Evolutionary conservation across 2,888 invertebrate genomes (phyloP), one percentile per base, ranked within the genome.

Genomic region (Cantharis rustica): DNA sequence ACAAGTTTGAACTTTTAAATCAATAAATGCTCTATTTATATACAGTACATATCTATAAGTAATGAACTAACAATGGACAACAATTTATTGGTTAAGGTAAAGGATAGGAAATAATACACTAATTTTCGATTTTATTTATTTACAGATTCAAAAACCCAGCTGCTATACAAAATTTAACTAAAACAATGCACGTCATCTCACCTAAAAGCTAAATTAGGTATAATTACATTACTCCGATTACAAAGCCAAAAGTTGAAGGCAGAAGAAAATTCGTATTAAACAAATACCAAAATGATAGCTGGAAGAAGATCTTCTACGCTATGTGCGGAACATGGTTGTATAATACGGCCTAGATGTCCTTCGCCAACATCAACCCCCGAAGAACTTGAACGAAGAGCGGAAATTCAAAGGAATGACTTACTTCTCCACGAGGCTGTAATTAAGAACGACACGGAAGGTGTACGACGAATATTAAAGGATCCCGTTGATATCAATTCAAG

Each of bases 351-450:
- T 13, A 81, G 81, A 10, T 84, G 84, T 79, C 83, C 84, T 20
- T 86, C 86, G 1, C 86, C 86, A 7, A 84, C 85, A 13, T 84
- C 86, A 13, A 88, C 87, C 2, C 87, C 88, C 0, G 88, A 88
- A 81, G 88, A 88, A 82, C 79, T 88, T 73, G 87, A 87, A 79
- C 76, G 87, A 70, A 86, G 91, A 15, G 88, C 90, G 0, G 86
- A 91, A 1, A 90, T 92, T 62, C 91, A 93, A 82, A 91, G 93
- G 83, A 93, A 94, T 84, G 93, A 94, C 84, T 88, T 93, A 64
- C 89, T 93, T 2, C 89, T 94, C 0, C 93, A 94, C 85, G 94
- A 94, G 84, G 93, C 93, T 2, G 93, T 93, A 31, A 93, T 94
- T 85, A 94, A 93, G 86, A 93, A 93, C 84, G 94, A 94, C 84